phyloP scores from a whole-genome alignment of 2,113 vertebrate species.

The Sigmodon hispidus region DNA sequence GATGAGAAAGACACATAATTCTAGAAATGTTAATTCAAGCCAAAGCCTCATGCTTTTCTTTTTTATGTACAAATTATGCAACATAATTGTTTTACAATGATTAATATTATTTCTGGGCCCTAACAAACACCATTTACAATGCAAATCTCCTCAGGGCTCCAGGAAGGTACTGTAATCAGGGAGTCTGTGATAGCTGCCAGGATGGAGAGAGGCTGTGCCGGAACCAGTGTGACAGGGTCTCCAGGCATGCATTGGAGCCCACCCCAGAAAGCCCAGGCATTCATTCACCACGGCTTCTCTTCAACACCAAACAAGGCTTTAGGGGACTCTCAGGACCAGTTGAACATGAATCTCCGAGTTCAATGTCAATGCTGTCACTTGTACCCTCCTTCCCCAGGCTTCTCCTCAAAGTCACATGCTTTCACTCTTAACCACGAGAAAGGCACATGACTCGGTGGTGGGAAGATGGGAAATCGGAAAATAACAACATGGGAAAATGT shows the following conservation, averaged over 20 bases:
- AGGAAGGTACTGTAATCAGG: conserved; percentile 62
- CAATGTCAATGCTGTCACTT: neutral
- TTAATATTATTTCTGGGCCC: conserved; percentile 79
- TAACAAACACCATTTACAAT: conserved; percentile 77
- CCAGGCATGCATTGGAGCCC: neutral
- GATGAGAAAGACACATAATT: conserved; percentile 35
- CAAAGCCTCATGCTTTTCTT: conserved; percentile 71
- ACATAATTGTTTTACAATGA: conserved; percentile 77
- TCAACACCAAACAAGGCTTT: neutral
- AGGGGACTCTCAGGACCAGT: neutral
- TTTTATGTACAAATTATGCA: conserved; percentile 77
- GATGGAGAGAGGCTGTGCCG: neutral
- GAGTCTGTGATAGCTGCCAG: neutral
- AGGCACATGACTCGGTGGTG: conserved; percentile 74
- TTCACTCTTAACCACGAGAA: conserved; percentile 69
- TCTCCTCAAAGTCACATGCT: conserved; percentile 62
- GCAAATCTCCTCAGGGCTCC: conserved; percentile 73
- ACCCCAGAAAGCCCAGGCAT: neutral
- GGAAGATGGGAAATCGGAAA: conserved; percentile 79
- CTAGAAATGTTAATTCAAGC: conserved; percentile 72
- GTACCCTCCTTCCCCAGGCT: conserved; percentile 6
- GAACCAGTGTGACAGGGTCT: neutral
- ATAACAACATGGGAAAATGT: conserved; percentile 78
- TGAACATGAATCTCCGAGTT: neutral
- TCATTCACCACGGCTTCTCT: fast-evolving